Conservation (phyloP, 2,113 vertebrate species). For the Plecturocebus donacophilus region DNA sequence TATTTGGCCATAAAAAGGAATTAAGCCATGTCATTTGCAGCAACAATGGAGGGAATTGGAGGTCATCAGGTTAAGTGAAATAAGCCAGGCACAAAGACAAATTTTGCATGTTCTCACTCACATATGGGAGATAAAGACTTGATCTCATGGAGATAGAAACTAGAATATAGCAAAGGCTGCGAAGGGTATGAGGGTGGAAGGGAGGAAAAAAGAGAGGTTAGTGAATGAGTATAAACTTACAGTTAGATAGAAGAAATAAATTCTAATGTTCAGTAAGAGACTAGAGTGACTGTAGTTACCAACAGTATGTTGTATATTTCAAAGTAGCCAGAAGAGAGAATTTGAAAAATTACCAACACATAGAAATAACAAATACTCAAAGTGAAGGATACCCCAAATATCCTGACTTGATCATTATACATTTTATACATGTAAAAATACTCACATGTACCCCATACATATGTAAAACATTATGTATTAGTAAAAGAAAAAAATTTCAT, state of each 20-base stretch:
- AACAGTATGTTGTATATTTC: background rate
- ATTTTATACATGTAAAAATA: background rate
- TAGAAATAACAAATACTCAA: background rate
- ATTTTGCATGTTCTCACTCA: background rate
- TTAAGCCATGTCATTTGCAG: background rate
- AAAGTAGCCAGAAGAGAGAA: background rate
- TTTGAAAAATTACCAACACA: background rate
- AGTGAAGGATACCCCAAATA: background rate
- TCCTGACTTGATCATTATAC: background rate
- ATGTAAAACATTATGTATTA: background rate
- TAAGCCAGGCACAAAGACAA: background rate
- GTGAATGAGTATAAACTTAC: background rate
- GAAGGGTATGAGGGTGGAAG: background rate
- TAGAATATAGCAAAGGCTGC: background rate
- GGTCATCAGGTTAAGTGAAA: background rate
- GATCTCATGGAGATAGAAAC: background rate
- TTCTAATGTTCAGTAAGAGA: background rate
- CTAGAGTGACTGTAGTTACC: background rate
- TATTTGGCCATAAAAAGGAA: background rate
- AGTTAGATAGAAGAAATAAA: background rate
- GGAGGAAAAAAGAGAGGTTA: background rate
- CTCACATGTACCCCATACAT: background rate
- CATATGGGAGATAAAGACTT: background rate
- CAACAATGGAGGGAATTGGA: background rate
- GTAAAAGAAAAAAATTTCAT: constrained; percentile 76